Base-by-base conservation (phyloP, 2,888 invertebrate species). In the Eupithecia exiguata region DNA sequence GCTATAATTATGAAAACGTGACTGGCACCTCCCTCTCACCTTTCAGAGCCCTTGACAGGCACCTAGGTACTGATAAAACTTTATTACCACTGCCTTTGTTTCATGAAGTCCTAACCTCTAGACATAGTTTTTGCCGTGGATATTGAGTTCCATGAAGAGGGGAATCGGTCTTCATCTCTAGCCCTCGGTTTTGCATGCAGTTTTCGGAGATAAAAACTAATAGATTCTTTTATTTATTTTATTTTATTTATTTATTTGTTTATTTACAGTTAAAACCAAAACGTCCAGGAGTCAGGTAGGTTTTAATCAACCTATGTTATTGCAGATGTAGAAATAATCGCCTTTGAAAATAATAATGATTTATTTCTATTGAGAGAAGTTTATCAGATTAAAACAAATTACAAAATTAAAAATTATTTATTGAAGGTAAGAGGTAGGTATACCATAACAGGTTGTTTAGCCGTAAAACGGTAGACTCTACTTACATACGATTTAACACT, bases 1-100 rank as follows among this genome's bases (percentile, higher is more conserved):
- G 1, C n/a, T 38, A 25, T 68, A 68, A 68, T 68, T 62, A 71
- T 43, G 38, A 46, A 25, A 61, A 68, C 71, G 71, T 72, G 71
- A 30, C 30, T 30, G 30, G 30, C 30, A 4, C 30, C 30, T 30
- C 1, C 30, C 30, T 30, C 30, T 30, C 30, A 30, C 30, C 30
- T 30, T 30, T 30, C 30, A 30, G 30, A 30, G 4, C 30, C 30
- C 30, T 30, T 30, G 30, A 30, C 30, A 30, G 30, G 30, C 30
- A 30, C 30, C 30, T 30, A 72, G 43, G 16, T 43, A 43, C 43
- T 16, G 14, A 43, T 43, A 16, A 5, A 43, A 43, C 43, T 1
- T n/a, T 49, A 49, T 49, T 49, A 49, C n/a, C n/a, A 49, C n/a
- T 9, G 49, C n/a, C n/a, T 49, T n/a, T 49, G 46, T 49, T 49